These are phyloP conservation scores for Oasisia sp. DNA, from an alignment of 2,888 invertebrate genomes.

Conservation along the genomic window DNA sequence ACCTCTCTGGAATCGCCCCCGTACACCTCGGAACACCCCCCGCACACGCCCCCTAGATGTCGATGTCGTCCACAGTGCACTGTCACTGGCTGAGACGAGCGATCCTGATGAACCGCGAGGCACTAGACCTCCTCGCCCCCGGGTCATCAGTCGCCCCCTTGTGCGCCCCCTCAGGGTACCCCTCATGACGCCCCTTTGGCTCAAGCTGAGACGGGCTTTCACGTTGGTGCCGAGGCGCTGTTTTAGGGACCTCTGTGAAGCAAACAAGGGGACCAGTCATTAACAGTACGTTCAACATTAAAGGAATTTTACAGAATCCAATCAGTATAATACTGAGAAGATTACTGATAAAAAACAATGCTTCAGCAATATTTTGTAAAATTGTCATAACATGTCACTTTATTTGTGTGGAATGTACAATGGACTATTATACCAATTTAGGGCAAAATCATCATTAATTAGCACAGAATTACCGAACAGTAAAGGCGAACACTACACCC, in stretches of 20 bases:
- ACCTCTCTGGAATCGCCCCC: not conserved
- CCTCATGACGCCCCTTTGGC: not conserved
- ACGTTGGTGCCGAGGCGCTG: not conserved
- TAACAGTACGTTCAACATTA: not conserved
- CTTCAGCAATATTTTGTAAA: not conserved
- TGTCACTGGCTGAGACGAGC: not conserved
- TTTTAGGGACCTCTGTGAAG: not conserved
- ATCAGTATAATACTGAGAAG: not conserved
- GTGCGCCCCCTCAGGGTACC: not conserved
- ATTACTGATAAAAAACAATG: not conserved
- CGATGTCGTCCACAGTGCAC: not conserved
- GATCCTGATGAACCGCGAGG: not conserved
- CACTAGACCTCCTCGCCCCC: not conserved
- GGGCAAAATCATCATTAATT: not conserved
- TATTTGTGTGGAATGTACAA: not conserved
- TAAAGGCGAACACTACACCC: too few species aligned
- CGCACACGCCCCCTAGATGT: not conserved
- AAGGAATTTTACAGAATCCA: not conserved
- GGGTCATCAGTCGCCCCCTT: not conserved
- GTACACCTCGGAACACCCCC: not conserved
- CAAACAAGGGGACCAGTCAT: not conserved
- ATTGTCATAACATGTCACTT: not conserved
- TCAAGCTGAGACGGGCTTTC: not conserved
- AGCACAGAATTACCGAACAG: too few species aligned
- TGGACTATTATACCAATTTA: not conserved